phyloP scores from a whole-genome alignment of 1,140 invertebrate species.

The Eubasilissa regina region DNA sequence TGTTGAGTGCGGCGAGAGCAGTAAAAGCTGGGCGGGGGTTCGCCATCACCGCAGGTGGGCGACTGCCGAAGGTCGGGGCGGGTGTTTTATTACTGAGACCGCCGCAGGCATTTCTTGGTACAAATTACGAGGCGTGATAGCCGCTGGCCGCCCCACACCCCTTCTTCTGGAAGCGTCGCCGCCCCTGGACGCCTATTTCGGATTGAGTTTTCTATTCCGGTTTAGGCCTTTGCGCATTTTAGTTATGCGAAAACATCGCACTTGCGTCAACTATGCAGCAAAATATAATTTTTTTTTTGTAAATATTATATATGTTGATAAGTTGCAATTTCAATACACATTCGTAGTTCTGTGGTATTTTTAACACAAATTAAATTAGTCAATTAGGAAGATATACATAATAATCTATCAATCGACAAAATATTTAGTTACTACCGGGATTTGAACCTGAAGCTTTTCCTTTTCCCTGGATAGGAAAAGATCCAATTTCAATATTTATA shows the following conservation, averaged over 20 bases:
- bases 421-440: too few species aligned
- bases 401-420: too few species aligned
- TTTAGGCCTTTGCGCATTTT: constrained; percentile 2
- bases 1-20: constrained; percentile 33
- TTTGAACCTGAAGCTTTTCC: too few species aligned
- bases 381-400: too few species aligned
- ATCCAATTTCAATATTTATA: too few species aligned
- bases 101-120: constrained; percentile 53
- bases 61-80: constrained; percentile 31
- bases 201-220: background rate
- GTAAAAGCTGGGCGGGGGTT: background rate
- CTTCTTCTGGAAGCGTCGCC: background rate
- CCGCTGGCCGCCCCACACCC: constrained; percentile 41
- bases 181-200: background rate
- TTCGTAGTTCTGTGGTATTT: too few species aligned
- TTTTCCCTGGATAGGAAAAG: too few species aligned
- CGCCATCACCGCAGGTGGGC: constrained; percentile 13
- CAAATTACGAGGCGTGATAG: constrained; percentile 57
- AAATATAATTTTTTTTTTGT: too few species aligned
- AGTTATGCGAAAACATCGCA: background rate
- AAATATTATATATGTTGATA: too few species aligned
- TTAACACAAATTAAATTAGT: too few species aligned
- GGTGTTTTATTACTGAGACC: constrained; percentile 54
- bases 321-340: too few species aligned
- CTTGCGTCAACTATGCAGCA: too few species aligned